Evolutionary conservation across 2,888 invertebrate species (phyloP).

Genomic region (Melanotus villosus): DNA sequence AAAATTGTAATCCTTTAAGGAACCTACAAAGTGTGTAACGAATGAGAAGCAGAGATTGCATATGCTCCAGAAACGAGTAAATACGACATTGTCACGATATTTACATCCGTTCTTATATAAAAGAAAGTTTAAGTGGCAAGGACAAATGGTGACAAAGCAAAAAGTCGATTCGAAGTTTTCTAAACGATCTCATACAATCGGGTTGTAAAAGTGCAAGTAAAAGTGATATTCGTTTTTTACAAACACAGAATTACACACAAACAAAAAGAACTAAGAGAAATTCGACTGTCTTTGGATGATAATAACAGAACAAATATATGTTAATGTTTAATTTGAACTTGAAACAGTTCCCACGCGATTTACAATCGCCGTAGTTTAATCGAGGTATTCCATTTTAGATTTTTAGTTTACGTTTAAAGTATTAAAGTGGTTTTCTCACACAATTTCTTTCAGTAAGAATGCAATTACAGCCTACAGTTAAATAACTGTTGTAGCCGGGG

Average conservation of each 20-base stretch:
- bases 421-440: no score
- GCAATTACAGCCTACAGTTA: neutral
- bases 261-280: neutral
- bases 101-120: constrained; percentile 25
- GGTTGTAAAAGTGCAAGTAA: constrained; percentile 14
- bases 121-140: constrained; percentile 23
- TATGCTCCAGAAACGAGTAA: neutral
- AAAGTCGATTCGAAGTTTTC: neutral
- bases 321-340: constrained; percentile 12
- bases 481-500: constrained; percentile 9
- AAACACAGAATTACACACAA: neutral
- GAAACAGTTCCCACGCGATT: neutral
- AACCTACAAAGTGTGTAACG: no score
- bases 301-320: neutral
- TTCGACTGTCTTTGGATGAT: neutral
- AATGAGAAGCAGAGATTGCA: no score
- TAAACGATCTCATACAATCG: neutral
- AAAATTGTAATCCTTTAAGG: no score
- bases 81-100: neutral
- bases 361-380: neutral
- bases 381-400: no score
- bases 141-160: constrained; percentile 9
- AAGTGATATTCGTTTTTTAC: neutral
- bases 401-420: no score
- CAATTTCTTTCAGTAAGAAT: neutral